Evolutionary conservation across 2,888 invertebrate species (phyloP), one percentile per base, ranked within the genome.

Genomic region (Laspeyria flexula): DNA sequence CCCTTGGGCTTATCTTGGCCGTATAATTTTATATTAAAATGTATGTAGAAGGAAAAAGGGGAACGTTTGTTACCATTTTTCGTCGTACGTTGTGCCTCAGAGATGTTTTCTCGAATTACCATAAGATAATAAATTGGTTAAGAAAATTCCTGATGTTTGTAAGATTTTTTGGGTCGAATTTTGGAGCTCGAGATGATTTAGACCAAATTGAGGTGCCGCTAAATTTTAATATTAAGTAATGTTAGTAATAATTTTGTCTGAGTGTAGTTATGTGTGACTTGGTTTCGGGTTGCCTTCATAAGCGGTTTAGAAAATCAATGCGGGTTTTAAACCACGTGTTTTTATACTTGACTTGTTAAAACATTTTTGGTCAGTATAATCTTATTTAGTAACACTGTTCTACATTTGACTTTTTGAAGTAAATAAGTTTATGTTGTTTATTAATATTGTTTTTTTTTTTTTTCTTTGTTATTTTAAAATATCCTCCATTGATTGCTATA

Each of bases 11-110:
- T 57, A 66, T 71, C 71, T 70, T 54, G 70, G 60, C 73, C 75
- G 83, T 73, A 82, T 84, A 83, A 82, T 83, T 81, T 81, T 78
- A 60, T 71, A 68, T 68, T 73, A 71, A 71, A 68, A 68, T 68
- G 71, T 70, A 59, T 61, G 59, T 62, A 59, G 56, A 46, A 66
- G 38, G 55, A 58, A 71, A 65, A 62, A 51, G 54, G 48, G 49
- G 57, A 66, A 46, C 59, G 51, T 55, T 66, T 58, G 54, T 54
- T 44, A 38, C 50, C 54, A 50, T 66, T 56, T 66, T 56, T 40
- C 54, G 45, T 55, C 51, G 63, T 58, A 60, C 71, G 60, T 51
- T 49, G 43, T 49, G 56, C 60, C 48, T 70, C 18, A 38, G 52
- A 63, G 48, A 66, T 66, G 67, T 67, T 63, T 62, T 60, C 55